A percentile compares a stretch with the other conserved stretches of the same genome.
These are phyloP conservation scores for Pyxicephalus adspersus DNA, from an alignment of 2,113 vertebrate genomes.

Conservation along the genomic window DNA sequence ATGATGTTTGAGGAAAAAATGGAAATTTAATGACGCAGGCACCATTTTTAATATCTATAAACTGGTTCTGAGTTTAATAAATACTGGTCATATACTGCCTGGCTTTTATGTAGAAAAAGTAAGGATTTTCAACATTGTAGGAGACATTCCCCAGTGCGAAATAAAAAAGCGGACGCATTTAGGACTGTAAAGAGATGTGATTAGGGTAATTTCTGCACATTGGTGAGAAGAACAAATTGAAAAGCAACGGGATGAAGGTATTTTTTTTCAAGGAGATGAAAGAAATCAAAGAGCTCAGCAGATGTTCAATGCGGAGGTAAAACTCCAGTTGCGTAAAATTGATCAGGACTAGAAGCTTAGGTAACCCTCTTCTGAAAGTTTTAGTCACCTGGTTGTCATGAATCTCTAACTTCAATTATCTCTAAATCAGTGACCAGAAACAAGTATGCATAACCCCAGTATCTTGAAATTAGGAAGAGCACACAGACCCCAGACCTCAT, in stretches of 20 bases:
- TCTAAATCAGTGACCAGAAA: too few relatives aligned
- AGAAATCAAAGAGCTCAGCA: not conserved
- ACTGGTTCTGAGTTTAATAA: constrained; percentile 6
- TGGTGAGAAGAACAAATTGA: not conserved
- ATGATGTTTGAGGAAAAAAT: constrained; percentile 20
- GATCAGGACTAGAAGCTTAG: too few relatives aligned
- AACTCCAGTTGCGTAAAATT: too few relatives aligned
- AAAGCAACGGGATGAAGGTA: constrained; percentile 6
- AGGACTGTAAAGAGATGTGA: not conserved
- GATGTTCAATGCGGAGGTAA: too few relatives aligned
- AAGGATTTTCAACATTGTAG: constrained; percentile 8
- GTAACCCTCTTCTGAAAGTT: too few relatives aligned
- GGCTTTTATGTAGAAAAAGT: not conserved
- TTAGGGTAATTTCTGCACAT: not conserved
- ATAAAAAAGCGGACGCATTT: not conserved
- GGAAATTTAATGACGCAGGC: constrained; percentile 31
- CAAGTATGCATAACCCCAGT: too few relatives aligned
- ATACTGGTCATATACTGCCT: constrained; percentile 2
- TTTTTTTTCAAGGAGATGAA: not conserved
- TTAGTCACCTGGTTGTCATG: too few relatives aligned
- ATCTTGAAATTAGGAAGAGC: too few relatives aligned
- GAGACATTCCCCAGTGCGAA: constrained; percentile 14
- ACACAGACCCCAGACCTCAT: too few relatives aligned
- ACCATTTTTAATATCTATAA: constrained; percentile 23
- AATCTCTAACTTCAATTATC: too few relatives aligned